Evolutionary conservation across 2,888 invertebrate genomes (phyloP).

Genomic region (Erpobdella octoculata): DNA sequence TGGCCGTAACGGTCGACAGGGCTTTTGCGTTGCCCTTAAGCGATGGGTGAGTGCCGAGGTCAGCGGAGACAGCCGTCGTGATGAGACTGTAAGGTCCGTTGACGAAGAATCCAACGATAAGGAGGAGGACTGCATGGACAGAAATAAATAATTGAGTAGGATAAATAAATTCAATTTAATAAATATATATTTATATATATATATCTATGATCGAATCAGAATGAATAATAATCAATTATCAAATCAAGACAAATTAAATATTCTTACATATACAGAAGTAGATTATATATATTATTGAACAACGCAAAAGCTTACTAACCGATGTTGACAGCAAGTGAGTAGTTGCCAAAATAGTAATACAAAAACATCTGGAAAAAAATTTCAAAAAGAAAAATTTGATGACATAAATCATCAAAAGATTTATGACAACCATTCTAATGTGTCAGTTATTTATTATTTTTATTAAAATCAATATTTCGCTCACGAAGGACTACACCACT

Average conservation of each 20-base stretch:
- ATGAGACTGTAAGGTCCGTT: slow-evolving; percentile 94
- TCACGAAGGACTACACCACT: background rate
- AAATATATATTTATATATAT: no score
- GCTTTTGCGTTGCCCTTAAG: slow-evolving; percentile 78
- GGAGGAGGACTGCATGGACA: slow-evolving; percentile 55
- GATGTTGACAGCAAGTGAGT: slow-evolving; percentile 26
- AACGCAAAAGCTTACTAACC: slow-evolving; percentile 26
- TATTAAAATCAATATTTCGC: no score
- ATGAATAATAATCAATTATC: no score
- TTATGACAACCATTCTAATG: background rate
- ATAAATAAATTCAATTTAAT: background rate
- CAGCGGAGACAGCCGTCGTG: slow-evolving; percentile 90
- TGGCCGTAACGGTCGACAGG: slow-evolving; percentile 90
- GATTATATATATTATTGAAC: background rate
- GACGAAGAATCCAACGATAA: slow-evolving; percentile 72
- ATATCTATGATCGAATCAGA: no score
- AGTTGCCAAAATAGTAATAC: slow-evolving; percentile 65
- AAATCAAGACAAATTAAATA: background rate
- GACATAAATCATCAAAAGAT: background rate
- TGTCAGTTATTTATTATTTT: no score
- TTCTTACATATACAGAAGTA: background rate
- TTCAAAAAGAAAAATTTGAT: no score
- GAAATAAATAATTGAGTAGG: background rate
- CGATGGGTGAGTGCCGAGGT: slow-evolving; percentile 76
- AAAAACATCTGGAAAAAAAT: slow-evolving; percentile 63